Evolutionary conservation across 23 tunicate species (phyloP).

Genomic region (Phallusia fumigata): DNA sequence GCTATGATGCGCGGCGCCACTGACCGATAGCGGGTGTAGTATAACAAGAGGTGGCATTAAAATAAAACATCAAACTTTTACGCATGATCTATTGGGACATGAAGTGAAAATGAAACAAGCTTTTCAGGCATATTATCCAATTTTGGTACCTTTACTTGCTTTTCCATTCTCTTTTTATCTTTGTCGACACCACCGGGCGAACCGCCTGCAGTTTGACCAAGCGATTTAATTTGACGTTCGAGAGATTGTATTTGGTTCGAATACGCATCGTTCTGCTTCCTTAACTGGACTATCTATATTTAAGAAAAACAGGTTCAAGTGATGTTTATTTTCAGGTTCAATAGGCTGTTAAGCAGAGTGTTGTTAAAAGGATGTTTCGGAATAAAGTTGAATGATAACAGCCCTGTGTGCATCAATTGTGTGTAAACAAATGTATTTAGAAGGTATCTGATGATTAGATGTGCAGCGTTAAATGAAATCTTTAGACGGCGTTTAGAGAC

Average conservation of each 20-base stretch:
- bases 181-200: conserved; percentile 15
- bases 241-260: conserved; percentile 31
- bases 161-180: conserved; percentile 47
- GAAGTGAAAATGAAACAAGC: too few species aligned
- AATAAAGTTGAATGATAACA: not conserved
- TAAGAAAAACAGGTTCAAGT: not conserved
- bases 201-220: not conserved
- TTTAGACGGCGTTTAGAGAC: not conserved
- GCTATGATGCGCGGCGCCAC: not conserved
- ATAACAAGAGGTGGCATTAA: not conserved
- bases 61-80: not conserved
- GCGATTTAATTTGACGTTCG: conserved; percentile 31
- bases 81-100: too few species aligned
- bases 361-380: too few species aligned
- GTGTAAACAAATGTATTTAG: not conserved
- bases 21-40: not conserved
- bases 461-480: not conserved
- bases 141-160: conserved; percentile 22
- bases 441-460: not conserved
- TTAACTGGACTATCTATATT: not conserved
- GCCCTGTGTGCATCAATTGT: too few species aligned
- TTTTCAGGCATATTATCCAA: too few species aligned
- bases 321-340: not conserved
- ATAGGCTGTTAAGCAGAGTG: too few species aligned
- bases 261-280: not conserved